Percentiles rank a stretch among this genome's conserved stretches.
phyloP scores from a whole-genome alignment of 2,113 vertebrate species.

The Oryzias curvinotus region DNA sequence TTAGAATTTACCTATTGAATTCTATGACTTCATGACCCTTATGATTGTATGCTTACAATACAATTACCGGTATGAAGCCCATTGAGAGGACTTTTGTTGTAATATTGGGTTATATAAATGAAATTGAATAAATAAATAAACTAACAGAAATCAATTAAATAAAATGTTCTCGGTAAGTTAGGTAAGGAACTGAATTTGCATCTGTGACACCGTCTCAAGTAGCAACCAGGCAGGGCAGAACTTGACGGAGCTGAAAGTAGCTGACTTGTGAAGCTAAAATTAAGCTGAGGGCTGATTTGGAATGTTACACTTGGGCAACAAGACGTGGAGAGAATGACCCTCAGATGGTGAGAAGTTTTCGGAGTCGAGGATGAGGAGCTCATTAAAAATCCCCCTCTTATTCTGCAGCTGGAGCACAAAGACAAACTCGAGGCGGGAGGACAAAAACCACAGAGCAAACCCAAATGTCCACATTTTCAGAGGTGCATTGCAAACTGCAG shows the following conservation, averaged over 20 bases:
- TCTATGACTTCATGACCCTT: no score
- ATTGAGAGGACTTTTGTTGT: no score
- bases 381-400: not conserved
- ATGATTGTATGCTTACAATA: no score
- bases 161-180: no score
- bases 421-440: not conserved
- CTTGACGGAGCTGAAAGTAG: conserved; percentile 62
- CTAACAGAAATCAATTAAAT: no score
- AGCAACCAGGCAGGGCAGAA: conserved; percentile 50
- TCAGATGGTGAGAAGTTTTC: conserved; percentile 59
- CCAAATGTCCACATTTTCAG: no score
- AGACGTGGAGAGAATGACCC: conserved; percentile 60
- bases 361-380: conserved; percentile 16
- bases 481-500: no score
- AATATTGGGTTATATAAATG: no score
- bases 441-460: not conserved
- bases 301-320: conserved; percentile 75
- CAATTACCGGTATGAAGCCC: no score
- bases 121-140: no score
- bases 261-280: conserved; percentile 80
- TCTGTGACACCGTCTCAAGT: conserved; percentile 1
- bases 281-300: conserved; percentile 76
- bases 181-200: conserved; percentile 18
- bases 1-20: no score
- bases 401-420: conserved; percentile 10